phyloP scores from a whole-genome alignment of 92 coral and sea anemone species.

The Micromussa lordhowensis region DNA sequence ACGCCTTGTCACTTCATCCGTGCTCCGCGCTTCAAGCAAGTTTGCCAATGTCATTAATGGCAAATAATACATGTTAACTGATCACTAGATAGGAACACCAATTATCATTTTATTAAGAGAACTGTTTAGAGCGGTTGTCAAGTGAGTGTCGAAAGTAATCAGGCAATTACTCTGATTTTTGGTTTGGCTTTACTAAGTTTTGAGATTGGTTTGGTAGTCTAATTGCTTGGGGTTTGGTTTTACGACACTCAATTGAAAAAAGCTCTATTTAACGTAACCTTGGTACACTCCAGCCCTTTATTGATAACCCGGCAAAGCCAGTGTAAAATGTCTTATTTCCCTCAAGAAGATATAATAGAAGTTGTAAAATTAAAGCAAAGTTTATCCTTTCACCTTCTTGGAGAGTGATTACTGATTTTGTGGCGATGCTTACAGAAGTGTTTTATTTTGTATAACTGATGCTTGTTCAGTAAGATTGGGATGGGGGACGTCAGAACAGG shows the following conservation, averaged over 20 bases:
- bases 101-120: not conserved
- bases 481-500: too few relatives aligned
- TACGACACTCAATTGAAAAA: too few relatives aligned
- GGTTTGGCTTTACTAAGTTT: too few relatives aligned
- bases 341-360: not conserved
- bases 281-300: not conserved
- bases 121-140: not conserved
- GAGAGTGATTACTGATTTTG: not conserved
- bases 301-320: not conserved
- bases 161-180: too few relatives aligned
- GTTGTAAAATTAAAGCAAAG: not conserved
- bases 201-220: too few relatives aligned
- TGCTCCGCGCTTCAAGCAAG: not conserved
- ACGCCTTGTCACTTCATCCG: conserved; percentile 20
- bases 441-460: too few relatives aligned
- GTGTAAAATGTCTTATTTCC: too few relatives aligned
- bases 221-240: too few relatives aligned
- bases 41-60: not conserved
- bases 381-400: not conserved
- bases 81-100: not conserved
- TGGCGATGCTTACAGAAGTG: not conserved
- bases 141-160: too few relatives aligned
- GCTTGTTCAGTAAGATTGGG: too few relatives aligned
- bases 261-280: not conserved
- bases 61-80: too few relatives aligned